Conservation (phyloP, 2,888 invertebrate species). For the Lepetodrilus schrolli region DNA sequence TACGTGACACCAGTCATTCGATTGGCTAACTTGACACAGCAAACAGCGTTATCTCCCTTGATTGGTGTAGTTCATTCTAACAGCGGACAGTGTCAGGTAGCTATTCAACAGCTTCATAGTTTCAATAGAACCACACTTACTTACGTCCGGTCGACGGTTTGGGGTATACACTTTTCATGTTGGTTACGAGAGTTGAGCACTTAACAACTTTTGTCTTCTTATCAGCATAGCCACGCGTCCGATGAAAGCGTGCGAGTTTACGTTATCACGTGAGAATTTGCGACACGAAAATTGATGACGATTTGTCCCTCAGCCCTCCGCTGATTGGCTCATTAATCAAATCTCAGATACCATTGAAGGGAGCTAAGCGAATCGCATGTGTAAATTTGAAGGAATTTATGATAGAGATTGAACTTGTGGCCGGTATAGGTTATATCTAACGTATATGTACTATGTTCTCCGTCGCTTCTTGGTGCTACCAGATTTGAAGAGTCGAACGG, state of each 20-base stretch:
- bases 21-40: background rate
- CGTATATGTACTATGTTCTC: background rate
- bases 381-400: conserved; percentile 20
- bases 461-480: too few relatives aligned
- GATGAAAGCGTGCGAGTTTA: conserved; percentile 19
- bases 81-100: background rate
- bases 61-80: background rate
- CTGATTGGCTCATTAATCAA: conserved; percentile 31
- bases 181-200: background rate
- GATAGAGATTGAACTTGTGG: conserved; percentile 20
- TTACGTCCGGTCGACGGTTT: background rate
- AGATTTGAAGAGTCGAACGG: background rate
- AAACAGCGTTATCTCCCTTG: conserved; percentile 17
- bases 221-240: conserved; percentile 23
- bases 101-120: background rate
- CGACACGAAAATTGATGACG: conserved; percentile 27
- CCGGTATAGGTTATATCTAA: background rate
- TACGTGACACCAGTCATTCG: background rate
- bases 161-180: background rate
- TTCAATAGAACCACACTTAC: background rate
- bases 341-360: conserved; percentile 13
- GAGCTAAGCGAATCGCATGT: conserved; percentile 10
- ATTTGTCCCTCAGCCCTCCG: conserved; percentile 19
- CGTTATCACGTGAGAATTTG: conserved; percentile 15
- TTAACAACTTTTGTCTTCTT: conserved; percentile 12